Evolutionary conservation across 2,797 vertebrate species (phyloP), one percentile per base, ranked within the genome.

Genomic region (Propithecus deckenii): DNA sequence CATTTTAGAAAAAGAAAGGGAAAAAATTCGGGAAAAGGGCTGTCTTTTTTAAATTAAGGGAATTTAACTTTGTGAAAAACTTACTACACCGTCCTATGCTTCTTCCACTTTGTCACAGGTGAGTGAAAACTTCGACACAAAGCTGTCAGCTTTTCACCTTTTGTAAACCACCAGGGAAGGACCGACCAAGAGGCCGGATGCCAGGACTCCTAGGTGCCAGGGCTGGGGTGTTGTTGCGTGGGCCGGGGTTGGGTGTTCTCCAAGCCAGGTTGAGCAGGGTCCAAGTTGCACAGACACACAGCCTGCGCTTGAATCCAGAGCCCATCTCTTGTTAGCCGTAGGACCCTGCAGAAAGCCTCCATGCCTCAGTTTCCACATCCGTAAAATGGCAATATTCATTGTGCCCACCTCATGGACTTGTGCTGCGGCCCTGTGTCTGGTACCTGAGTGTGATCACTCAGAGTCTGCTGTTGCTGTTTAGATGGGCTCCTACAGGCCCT

Each of bases 381-480:
- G 28, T 43, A 50, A 57, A 84, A n/a, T 0, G 13, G 41, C 18
- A n/a, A 28, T 6, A 7, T 22, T 43, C 12, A 0, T 43, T 13
- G 0, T 2, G 9, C 5, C 15, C 74, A 28, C 55, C 20, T 61
- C 32, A 0, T 8, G 17, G 86, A 48, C 28, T 12, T 8, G 4
- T 7, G 8, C n/a, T 9, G 59, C 76, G 46, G 48, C 46, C 74
- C 1, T 0, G 38, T 6, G 22, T 17, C 55, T n/a, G 32, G 22
- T 20, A 7, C 17, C 12, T 1, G 1, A 13, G 2, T 20, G 0
- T 7, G 4, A 35, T 48, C 35, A 8, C 4, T 55, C 13, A 3
- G 18, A 20, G 13, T 20, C 55, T 57, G 50, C 35, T 41, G 25
- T 4, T 59, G 35, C 59, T 43, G 50, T 78, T 52, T 74, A 22